These are phyloP conservation scores for Scaptomyza tumidula DNA, from an alignment of 2,888 invertebrate species.

Conservation along the genomic window DNA sequence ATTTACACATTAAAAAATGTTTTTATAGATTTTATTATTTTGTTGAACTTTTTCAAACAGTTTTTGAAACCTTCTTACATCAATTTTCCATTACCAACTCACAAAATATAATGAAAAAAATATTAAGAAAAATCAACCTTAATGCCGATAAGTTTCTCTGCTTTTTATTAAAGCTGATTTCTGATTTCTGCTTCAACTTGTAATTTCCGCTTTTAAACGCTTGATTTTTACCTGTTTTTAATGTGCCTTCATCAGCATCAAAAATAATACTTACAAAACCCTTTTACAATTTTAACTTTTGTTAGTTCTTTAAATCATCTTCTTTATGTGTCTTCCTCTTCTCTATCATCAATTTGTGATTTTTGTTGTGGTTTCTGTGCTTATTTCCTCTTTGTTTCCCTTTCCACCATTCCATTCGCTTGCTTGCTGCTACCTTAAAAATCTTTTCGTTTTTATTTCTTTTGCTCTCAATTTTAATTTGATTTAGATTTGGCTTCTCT, in stretches of 20 bases:
- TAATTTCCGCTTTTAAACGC: background rate
- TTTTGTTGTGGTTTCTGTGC: background rate
- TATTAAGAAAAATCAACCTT: no score
- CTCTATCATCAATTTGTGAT: background rate
- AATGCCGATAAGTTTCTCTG: background rate
- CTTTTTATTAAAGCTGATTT: background rate
- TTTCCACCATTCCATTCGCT: conserved; percentile 11
- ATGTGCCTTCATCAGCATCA: no score
- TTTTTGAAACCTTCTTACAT: no score
- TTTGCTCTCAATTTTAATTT: conserved; percentile 63
- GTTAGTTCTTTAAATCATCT: background rate
- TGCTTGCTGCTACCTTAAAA: conserved; percentile 12
- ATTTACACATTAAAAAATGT: no score
- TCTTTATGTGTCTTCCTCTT: background rate
- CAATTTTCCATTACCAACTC: no score
- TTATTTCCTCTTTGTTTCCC: background rate
- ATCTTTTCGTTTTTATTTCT: conserved; percentile 20
- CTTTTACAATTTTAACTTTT: background rate
- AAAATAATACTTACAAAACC: background rate
- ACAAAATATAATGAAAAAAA: no score
- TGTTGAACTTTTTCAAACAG: no score
- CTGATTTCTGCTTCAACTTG: background rate
- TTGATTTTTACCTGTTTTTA: background rate
- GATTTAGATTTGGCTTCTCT: conserved; percentile 59
- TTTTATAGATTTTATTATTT: background rate